phyloP scores from a whole-genome alignment of 37 sponge, comb jelly and placozoan species.

The Spongilla lacustris region DNA sequence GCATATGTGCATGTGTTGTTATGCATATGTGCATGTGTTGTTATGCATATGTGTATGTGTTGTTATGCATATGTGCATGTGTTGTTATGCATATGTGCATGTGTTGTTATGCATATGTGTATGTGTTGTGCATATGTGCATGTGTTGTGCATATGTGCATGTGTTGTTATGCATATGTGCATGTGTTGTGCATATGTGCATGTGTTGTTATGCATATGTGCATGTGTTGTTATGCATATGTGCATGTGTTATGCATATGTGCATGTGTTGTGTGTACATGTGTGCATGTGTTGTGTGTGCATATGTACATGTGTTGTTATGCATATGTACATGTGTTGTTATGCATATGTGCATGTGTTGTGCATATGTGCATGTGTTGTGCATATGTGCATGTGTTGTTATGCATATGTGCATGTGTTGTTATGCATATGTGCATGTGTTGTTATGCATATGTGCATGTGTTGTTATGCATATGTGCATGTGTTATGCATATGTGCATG shows the following conservation, averaged over 20 bases:
- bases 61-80: not conserved
- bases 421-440: not conserved
- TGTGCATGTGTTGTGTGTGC: not conserved
- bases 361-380: not conserved
- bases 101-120: not conserved
- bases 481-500: constrained; percentile 12
- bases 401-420: not conserved
- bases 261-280: not conserved
- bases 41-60: constrained; percentile 7
- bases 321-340: not conserved
- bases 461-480: not conserved
- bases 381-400: not conserved
- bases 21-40: not conserved
- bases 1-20: not conserved
- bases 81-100: not conserved
- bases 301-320: not conserved
- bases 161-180: not conserved
- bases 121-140: not conserved
- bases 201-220: not conserved
- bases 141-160: not conserved
- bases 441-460: not conserved
- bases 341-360: not conserved
- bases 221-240: not conserved
- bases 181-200: not conserved
- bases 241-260: too few relatives aligned